phyloP scores from a whole-genome alignment of 2,797 vertebrate species.

The Rhyacichthys aspro region DNA sequence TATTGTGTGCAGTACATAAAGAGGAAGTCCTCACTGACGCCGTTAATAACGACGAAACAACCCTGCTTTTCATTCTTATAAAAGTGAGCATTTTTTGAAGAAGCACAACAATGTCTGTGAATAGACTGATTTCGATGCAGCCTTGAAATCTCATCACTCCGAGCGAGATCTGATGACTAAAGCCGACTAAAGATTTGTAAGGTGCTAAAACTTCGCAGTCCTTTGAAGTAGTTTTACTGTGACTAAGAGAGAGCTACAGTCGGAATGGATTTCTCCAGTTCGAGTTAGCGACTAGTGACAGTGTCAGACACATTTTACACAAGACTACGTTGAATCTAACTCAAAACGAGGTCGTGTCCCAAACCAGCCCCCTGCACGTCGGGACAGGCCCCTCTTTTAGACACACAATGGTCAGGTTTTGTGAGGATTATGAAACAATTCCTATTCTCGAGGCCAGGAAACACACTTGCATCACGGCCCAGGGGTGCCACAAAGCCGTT shows the following conservation, averaged over 20 bases:
- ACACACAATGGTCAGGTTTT: constrained; percentile 63
- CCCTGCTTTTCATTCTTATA: constrained; percentile 36
- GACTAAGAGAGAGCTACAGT: constrained; percentile 15
- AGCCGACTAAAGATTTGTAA: constrained; percentile 6
- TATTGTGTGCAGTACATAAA: not conserved
- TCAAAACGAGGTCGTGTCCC: constrained; percentile 20
- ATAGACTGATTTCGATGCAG: constrained; percentile 4
- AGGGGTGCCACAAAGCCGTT: constrained; percentile 13
- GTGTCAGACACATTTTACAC: constrained; percentile 23
- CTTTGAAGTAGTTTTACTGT: constrained; percentile 17
- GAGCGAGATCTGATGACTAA: constrained; percentile 20
- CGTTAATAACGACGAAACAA: constrained; percentile 39
- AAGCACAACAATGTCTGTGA: not conserved
- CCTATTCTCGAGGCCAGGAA: constrained; percentile 55
- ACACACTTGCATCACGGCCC: constrained; percentile 43
- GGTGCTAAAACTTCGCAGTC: constrained; percentile 5
- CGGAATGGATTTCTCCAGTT: constrained; percentile 11
- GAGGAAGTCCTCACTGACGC: constrained; percentile 2
- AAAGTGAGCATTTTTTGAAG: constrained; percentile 16
- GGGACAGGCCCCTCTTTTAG: constrained; percentile 36
- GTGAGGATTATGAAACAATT: constrained; percentile 68
- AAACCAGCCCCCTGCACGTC: constrained; percentile 26
- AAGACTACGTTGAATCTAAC: not conserved
- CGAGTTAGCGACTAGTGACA: constrained; percentile 21
- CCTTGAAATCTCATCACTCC: constrained; percentile 23